Evolutionary conservation across 2,888 invertebrate genomes (phyloP).

Genomic region (Yponomeuta cagnagella): DNA sequence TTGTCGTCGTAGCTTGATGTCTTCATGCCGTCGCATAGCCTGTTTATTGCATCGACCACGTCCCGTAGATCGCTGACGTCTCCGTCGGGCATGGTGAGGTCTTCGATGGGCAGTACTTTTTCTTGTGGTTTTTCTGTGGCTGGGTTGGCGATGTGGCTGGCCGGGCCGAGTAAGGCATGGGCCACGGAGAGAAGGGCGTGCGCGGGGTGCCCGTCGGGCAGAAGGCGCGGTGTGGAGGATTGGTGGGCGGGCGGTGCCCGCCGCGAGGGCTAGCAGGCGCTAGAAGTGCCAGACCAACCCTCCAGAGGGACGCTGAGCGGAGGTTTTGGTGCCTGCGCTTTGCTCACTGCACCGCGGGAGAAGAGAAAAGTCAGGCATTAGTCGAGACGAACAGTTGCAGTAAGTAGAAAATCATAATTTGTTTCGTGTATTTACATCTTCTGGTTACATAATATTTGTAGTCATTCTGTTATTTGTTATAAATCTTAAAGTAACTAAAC

Average conservation of each 20-base stretch:
- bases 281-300: slow-evolving; percentile 73
- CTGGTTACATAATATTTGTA: not conserved
- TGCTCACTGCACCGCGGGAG: slow-evolving; percentile 50
- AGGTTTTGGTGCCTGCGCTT: slow-evolving; percentile 78
- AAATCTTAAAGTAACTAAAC: not conserved
- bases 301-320: slow-evolving; percentile 74
- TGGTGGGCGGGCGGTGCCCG: slow-evolving; percentile 42
- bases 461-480: not conserved
- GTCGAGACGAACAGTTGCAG: not conserved
- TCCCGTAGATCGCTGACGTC: slow-evolving; percentile 63
- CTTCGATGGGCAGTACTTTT: slow-evolving; percentile 43
- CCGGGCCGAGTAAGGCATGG: slow-evolving; percentile 53
- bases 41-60: slow-evolving; percentile 69
- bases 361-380: slow-evolving; percentile 5
- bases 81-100: slow-evolving; percentile 41
- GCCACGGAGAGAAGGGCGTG: slow-evolving; percentile 54
- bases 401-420: not conserved
- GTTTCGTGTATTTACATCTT: not conserved
- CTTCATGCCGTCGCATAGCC: slow-evolving; percentile 66
- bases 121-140: not conserved
- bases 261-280: slow-evolving; percentile 70
- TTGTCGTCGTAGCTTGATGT: slow-evolving; percentile 47
- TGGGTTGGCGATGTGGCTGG: slow-evolving; percentile 38
- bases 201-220: slow-evolving; percentile 47
- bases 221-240: slow-evolving; percentile 35